Evolutionary conservation across 2,888 invertebrate genomes (phyloP).

Genomic region (Brenthis hecate): DNA sequence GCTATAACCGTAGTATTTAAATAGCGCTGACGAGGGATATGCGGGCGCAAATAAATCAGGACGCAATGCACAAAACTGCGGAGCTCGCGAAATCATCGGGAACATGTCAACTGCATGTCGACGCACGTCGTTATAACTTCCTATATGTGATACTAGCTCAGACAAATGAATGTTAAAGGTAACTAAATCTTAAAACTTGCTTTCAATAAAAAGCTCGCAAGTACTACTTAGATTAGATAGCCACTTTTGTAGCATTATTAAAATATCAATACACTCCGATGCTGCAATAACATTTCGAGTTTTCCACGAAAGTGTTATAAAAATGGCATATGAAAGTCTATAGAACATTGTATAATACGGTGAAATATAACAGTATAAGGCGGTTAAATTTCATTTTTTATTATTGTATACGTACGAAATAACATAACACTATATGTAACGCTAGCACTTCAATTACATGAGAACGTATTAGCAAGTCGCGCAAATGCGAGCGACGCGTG

Average conservation of each 20-base stretch:
- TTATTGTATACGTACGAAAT: constrained; percentile 3
- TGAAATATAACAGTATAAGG: background rate
- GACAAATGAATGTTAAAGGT: constrained; percentile 3
- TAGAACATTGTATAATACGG: background rate
- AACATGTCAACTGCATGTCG: constrained; percentile 61
- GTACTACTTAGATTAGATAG: too few species aligned
- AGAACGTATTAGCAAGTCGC: constrained; percentile 33
- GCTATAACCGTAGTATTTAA: constrained; percentile 21
- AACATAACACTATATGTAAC: constrained; percentile 27
- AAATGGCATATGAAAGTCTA: background rate
- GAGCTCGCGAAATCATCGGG: constrained; percentile 52
- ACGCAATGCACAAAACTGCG: constrained; percentile 61
- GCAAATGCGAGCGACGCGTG: constrained; percentile 35
- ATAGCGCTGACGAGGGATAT: constrained; percentile 26
- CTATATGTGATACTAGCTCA: constrained; percentile 25
- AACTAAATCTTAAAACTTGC: background rate
- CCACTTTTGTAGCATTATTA: too few species aligned
- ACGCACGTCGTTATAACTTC: constrained; percentile 38
- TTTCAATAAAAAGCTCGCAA: too few species aligned
- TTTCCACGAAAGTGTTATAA: too few species aligned
- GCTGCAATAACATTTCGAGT: too few species aligned
- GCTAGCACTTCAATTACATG: constrained; percentile 29
- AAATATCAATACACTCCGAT: too few species aligned
- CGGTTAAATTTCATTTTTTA: constrained; percentile 4
- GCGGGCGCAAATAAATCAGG: constrained; percentile 63